Percentiles rank a stretch among this genome's conserved stretches.
These are phyloP conservation scores for Campoplex nolae DNA, from an alignment of 2,888 invertebrate genomes.

Conservation along the genomic window DNA sequence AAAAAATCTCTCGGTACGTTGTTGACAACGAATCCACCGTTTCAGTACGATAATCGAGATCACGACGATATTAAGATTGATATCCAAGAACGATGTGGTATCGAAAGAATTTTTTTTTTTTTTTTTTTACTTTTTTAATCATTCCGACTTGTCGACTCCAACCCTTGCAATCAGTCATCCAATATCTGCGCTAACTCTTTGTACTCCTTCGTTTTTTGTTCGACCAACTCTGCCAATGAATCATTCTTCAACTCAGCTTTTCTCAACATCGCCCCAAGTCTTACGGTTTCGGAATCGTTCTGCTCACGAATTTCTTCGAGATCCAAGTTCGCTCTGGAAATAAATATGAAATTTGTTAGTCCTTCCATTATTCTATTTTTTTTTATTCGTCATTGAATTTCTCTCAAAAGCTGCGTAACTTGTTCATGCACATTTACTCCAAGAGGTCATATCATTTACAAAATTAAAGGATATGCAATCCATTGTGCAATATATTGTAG, in stretches of 20 bases:
- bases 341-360: not conserved
- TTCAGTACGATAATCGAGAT: too few relatives aligned
- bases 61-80: too few relatives aligned
- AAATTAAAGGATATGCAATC: too few relatives aligned
- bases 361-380: not conserved
- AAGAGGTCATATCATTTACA: not conserved
- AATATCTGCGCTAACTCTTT: slow-evolving; percentile 95
- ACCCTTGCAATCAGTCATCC: slow-evolving; percentile 94
- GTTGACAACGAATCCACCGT: too few relatives aligned
- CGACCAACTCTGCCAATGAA: slow-evolving; percentile 93
- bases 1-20: too few relatives aligned
- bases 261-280: slow-evolving; percentile 94
- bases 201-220: slow-evolving; percentile 96
- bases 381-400: not conserved
- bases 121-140: slow-evolving; percentile 31
- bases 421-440: too few relatives aligned
- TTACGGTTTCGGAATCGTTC: slow-evolving; percentile 92
- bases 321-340: slow-evolving; percentile 92
- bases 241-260: slow-evolving; percentile 95
- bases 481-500: too few relatives aligned
- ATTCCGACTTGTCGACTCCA: slow-evolving; percentile 75
- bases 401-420: too few relatives aligned
- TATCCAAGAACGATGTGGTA: too few relatives aligned
- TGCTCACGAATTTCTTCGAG: slow-evolving; percentile 91
- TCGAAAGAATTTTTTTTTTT: too few relatives aligned